Base-by-base conservation (phyloP, 2,113 vertebrate species). In the Nipponia nippon region DNA sequence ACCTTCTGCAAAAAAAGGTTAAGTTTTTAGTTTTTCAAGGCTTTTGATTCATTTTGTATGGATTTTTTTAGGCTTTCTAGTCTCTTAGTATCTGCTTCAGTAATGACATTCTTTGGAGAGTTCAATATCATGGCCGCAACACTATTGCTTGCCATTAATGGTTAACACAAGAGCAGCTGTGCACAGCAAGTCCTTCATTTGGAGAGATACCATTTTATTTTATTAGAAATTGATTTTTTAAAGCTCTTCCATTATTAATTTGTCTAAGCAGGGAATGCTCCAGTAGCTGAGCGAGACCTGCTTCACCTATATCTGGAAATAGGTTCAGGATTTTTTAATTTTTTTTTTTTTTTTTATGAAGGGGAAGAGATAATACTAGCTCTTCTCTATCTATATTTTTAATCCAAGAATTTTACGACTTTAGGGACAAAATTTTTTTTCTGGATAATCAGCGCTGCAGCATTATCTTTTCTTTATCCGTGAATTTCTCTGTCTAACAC, bases 201-300 rank as follows among this genome's bases (percentile, higher is more conserved):
- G 59, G 58, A 91, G 84, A 84, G 52, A 69, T 71, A 89, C 19
- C 10, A 13, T 93, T 96, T 86, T 83, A 87, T 93, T 96, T 95
- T 96, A 96, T 96, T 92, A 97, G 92, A 95, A 97, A 97, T 96
- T 95, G 97, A 96, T 97, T 97, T 97, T 97, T 89, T 91, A 89
- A 94, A 94, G 10, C 62, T 72, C 59, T 91, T 96, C 81, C 88
- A 91, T 94, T 97, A 95, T 93, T 97, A 95, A 94, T 96, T 92
- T 94, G 38, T 70, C 53, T 91, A 88, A 95, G 66, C 23, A 95
- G 30, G 16, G 59, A 85, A 92, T 75, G 38, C 17, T 87, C 47
- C 29, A 42, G 36, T 13, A 87, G 32, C 23, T 78, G 66, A 92
- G 36, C 12, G 36, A 91, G 81, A 88, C 27, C 34, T 59, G 21